These are phyloP conservation scores for Protophormia terraenovae DNA, from an alignment of 2,888 invertebrate species.

Conservation along the genomic window DNA sequence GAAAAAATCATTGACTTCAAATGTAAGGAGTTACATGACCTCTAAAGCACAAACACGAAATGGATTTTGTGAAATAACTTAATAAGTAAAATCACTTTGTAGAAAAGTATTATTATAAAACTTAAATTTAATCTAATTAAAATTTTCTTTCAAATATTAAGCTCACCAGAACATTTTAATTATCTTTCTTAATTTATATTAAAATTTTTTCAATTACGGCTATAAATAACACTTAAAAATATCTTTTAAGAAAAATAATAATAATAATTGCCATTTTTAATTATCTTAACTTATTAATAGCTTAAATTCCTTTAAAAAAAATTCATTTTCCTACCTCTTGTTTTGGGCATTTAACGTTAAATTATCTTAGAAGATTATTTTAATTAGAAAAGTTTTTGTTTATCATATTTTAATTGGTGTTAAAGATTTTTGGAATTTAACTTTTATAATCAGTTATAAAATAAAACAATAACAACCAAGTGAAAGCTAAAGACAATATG, in stretches of 20 bases:
- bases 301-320: background rate
- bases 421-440: constrained; percentile 4
- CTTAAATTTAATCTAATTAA: too few relatives aligned
- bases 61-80: too few relatives aligned
- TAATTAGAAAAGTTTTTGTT: constrained; percentile 26
- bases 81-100: too few relatives aligned
- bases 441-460: constrained; percentile 1
- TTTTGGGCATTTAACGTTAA: background rate
- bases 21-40: too few relatives aligned
- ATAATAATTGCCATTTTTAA: background rate
- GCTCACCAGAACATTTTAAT: too few relatives aligned
- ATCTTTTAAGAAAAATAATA: background rate
- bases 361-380: constrained; percentile 2
- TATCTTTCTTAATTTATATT: too few relatives aligned
- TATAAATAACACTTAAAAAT: background rate
- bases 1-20: too few relatives aligned
- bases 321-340: background rate
- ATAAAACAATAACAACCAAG: background rate
- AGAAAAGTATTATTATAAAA: too few relatives aligned
- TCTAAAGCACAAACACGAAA: too few relatives aligned
- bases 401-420: constrained; percentile 26
- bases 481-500: background rate
- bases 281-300: background rate
- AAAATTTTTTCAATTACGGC: too few relatives aligned
- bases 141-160: too few relatives aligned